Percentiles rank a stretch among this genome's conserved stretches.
Evolutionary conservation across 2,888 invertebrate species (phyloP).

Genomic region (Tortrix viridana): DNA sequence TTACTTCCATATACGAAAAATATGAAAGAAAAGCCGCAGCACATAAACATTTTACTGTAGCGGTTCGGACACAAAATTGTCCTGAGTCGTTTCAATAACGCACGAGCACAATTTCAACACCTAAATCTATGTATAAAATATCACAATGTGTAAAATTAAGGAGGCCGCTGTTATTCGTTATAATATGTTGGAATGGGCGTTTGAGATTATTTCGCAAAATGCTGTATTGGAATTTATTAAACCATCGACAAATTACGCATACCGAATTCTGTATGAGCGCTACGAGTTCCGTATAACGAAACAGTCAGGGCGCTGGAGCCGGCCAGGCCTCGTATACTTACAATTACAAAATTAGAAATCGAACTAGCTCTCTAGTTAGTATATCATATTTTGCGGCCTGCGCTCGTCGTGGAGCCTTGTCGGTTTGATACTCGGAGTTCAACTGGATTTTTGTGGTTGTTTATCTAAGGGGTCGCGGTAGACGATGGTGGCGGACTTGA

Average conservation of each 20-base stretch:
- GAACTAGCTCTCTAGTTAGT: background rate
- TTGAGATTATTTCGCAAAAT: conserved; percentile 28
- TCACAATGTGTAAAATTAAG: conserved; percentile 36
- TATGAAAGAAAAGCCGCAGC: background rate
- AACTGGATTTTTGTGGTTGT: conserved; percentile 27
- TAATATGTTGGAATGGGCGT: conserved; percentile 30
- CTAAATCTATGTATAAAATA: conserved; percentile 36
- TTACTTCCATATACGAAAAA: background rate
- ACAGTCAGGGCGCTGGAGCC: background rate
- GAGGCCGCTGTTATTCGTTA: conserved; percentile 26
- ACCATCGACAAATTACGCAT: conserved; percentile 22
- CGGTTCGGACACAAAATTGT: conserved; percentile 23
- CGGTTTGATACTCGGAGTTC: background rate
- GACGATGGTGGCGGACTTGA: conserved; percentile 72
- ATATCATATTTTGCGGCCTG: background rate
- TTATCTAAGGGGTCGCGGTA: conserved; percentile 74
- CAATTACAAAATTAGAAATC: background rate
- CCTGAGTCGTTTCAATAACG: conserved; percentile 17
- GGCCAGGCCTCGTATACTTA: background rate
- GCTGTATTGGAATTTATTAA: conserved; percentile 29
- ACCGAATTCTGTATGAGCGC: background rate
- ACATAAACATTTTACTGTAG: conserved; percentile 10
- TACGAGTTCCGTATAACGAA: background rate
- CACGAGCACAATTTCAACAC: conserved; percentile 25
- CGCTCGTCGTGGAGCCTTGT: background rate